Conservation (phyloP, 2,888 invertebrate genomes). For the Brenthis hecate region DNA sequence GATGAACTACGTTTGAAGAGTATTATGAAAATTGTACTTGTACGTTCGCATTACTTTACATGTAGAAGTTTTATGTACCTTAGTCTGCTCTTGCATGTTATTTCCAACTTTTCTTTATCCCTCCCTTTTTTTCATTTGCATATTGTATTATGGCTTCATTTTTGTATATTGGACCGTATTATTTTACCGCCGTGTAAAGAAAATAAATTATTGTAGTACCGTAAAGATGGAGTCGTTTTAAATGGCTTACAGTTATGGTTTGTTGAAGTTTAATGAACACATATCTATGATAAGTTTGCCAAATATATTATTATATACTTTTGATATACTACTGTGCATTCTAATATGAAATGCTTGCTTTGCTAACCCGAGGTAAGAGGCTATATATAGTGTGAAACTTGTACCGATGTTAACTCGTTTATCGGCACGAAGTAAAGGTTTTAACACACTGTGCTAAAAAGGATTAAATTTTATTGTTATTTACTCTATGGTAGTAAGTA, state of each 20-base stretch:
- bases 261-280: background rate
- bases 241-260: background rate
- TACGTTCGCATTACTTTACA: background rate
- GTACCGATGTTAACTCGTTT: background rate
- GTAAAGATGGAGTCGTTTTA: background rate
- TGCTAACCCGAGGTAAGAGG: constrained; percentile 32
- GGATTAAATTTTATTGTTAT: background rate
- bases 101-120: constrained; percentile 38
- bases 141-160: constrained; percentile 44
- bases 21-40: constrained; percentile 9
- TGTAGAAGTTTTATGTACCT: background rate
- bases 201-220: background rate
- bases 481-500: background rate
- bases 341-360: constrained; percentile 21
- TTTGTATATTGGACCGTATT: constrained; percentile 76
- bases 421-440: background rate
- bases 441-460: background rate
- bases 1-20: background rate
- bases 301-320: background rate
- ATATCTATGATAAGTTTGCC: constrained; percentile 3
- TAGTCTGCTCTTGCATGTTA: constrained; percentile 24
- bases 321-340: background rate
- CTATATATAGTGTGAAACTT: background rate
- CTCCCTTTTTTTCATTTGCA: constrained; percentile 48
- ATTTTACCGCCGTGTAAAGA: constrained; percentile 28